Evolutionary conservation across 2,888 invertebrate species (phyloP), one percentile per base, ranked within the genome.

Genomic region (Xanthorhoe designata): DNA sequence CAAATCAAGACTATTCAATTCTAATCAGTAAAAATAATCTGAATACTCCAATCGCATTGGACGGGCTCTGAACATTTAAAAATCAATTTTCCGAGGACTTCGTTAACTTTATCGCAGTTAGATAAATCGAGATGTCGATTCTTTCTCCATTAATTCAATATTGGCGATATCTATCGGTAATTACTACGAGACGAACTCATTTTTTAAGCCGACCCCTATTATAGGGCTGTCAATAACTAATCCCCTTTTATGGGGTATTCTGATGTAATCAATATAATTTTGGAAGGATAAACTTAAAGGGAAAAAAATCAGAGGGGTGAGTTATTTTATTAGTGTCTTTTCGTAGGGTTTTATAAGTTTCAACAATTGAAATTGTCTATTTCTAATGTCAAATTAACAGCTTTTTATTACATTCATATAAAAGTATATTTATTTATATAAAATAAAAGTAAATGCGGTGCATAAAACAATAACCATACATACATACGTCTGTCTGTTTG

Each of bases 81-180:
- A 86, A 84, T 84, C 86, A 86, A 85, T 88, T 85, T 82, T 77
- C 72, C 53, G 2, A 71, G 59, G 75, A 83, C 75, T 87, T 88
- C 86, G 79, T 88, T 87, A 86, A 79, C 79, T 82, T 85, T 87
- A 88, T 87, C 87, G 75, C 68, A 63, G 49, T 61, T 72, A 83
- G 83, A 86, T 85, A 83, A 84, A 86, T 86, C 73, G 81, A 75
- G 77, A 77, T 69, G 77, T 69, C 77, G 82, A 78, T 84, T 79
- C 78, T 79, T 77, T 76, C 69, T 62, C 78, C 82, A 83, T 84
- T 84, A 83, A 84, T 84, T 81, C 77, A 72, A 76, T 80, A 82
- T 81, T 76, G 77, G 75, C 69, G 80, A 82, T 81, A 77, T 75
- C 78, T 73, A 84, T 82, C 81, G 76, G 77, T 75, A 76, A 80